phyloP scores from a whole-genome alignment of 1,140 invertebrate genomes.

The Fopius arisanus region DNA sequence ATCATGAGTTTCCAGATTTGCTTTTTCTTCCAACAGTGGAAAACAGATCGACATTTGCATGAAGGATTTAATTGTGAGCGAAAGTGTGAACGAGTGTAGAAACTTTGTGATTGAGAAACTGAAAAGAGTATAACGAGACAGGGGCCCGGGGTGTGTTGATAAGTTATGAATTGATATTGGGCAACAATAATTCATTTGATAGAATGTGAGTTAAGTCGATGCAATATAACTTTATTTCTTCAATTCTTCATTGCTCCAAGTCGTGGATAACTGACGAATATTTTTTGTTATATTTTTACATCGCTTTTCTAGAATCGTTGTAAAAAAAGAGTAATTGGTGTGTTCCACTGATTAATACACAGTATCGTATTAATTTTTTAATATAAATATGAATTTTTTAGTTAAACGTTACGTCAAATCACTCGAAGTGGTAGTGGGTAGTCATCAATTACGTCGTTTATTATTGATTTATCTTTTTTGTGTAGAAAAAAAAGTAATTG shows the following conservation, averaged over 20 bases:
- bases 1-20: background rate
- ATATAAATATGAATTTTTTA: background rate
- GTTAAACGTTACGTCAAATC: background rate
- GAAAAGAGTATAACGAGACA: background rate
- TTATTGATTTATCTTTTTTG: background rate
- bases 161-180: background rate
- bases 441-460: background rate
- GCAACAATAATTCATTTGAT: background rate
- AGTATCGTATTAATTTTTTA: background rate
- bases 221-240: background rate
- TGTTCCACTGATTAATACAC: constrained; percentile 5
- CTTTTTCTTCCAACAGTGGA: background rate
- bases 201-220: background rate
- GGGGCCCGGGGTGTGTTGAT: background rate
- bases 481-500: background rate
- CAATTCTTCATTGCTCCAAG: background rate
- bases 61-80: background rate
- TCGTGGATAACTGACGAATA: background rate
- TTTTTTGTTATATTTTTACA: background rate
- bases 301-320: background rate
- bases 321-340: background rate
- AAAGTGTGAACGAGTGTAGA: background rate
- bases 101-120: background rate
- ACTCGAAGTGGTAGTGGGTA: background rate
- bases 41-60: background rate